Base-by-base conservation (phyloP, 2,113 vertebrate species). In the Gobio gobio region DNA sequence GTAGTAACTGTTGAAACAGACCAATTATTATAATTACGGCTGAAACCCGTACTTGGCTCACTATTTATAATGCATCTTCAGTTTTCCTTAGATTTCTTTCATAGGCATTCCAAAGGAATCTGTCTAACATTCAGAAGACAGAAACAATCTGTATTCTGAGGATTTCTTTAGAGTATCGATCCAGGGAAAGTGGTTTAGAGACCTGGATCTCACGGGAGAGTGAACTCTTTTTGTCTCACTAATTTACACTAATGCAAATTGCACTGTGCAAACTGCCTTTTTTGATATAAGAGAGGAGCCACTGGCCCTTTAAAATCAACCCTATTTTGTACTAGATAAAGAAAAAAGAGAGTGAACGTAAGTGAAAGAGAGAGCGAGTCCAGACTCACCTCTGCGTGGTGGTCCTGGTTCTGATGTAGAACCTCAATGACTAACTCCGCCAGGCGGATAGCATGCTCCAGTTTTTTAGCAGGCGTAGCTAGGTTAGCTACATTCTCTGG, bases 381-480 rank as follows among this genome's bases (percentile, higher is more conserved):
- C 90, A 91, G 90, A 93, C 97, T 99, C 96, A 99, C 98, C 97
- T 99, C 98, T 16, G 98, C 98, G 0, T 99, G 98, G 89, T 99
- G 98, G 88, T 99, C 98, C 93, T 99, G 97, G 3, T 99, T 99
- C 92, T 99, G 98, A 90, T 99, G 98, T 72, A 99, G 97, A 90
- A 99, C 98, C 95, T 99, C 98, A 92, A 99, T 99, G 93, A 99
- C 97, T 95, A 99, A 89, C 91, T 99, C 98, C 90, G 98, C 98
- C 93, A 99, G 96, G 87, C 97, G 98, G 93, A 99, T 98, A 92
- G 97, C 97, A 83, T 99, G 98, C 96, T 99, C 98, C 90, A 99
- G 96, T 92, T 98, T 99, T 97, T 99, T 99, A 96, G 97, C 97
- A 93, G 98, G 98, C 86, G 98, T 98, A 95, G 97, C 97, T 97